Evolutionary conservation across 64 coral and sea anemone species (phyloP).

Genomic region (Anthopleura sola): DNA sequence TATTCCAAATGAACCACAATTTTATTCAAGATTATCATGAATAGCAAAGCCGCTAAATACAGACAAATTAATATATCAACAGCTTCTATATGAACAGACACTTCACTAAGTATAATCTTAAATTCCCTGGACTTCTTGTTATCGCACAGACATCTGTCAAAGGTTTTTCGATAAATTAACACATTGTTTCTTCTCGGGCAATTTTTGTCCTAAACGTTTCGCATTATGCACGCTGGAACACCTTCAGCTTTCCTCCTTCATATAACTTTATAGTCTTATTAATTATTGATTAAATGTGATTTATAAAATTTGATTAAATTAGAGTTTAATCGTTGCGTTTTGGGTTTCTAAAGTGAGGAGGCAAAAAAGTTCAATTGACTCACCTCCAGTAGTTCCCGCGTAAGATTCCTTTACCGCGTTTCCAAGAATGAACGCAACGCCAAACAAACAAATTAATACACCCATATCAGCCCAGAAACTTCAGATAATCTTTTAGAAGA

Average conservation of each 20-base stretch:
- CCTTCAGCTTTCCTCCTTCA: not conserved
- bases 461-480: not conserved
- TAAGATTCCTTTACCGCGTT: not conserved
- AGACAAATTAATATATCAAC: slow-evolving; percentile 2
- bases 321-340: not conserved
- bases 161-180: slow-evolving; percentile 3
- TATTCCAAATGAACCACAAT: not conserved
- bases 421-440: not conserved
- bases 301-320: not conserved
- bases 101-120: not conserved
- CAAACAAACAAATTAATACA: not conserved
- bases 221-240: not conserved
- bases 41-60: not conserved
- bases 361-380: not conserved
- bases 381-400: not conserved
- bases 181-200: not conserved
- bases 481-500: not conserved
- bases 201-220: not conserved
- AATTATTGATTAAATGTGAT: not conserved
- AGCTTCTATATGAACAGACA: not conserved
- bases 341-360: not conserved
- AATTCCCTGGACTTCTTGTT: not conserved
- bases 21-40: not conserved
- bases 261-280: not conserved
- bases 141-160: not conserved